phyloP scores from a whole-genome alignment of 2,888 invertebrate species.

The Polia nebulosa region DNA sequence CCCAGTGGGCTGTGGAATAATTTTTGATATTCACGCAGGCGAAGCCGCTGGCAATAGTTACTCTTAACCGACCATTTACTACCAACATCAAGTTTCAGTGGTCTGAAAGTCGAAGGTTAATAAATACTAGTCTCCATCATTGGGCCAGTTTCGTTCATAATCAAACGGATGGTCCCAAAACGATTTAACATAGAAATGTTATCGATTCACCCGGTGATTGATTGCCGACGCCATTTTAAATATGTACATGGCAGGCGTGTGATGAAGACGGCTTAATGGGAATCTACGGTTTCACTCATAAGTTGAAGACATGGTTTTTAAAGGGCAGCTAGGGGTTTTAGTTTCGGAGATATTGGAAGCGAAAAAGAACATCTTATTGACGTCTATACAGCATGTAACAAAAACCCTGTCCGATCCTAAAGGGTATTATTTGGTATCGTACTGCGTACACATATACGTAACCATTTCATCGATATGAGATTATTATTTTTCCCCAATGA shows the following conservation, averaged over 20 bases:
- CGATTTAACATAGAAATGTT: slow-evolving; percentile 58
- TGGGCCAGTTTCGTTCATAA: slow-evolving; percentile 37
- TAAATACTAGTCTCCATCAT: slow-evolving; percentile 35
- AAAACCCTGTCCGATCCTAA: too few species aligned
- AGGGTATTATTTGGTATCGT: too few species aligned
- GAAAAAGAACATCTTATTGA: background rate
- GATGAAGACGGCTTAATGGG: background rate
- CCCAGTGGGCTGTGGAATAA: too few species aligned
- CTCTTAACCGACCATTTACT: background rate
- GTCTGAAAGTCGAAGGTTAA: slow-evolving; percentile 7
- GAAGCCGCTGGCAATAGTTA: too few species aligned
- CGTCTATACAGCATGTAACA: too few species aligned
- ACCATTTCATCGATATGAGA: too few species aligned
- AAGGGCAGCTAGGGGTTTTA: too few species aligned
- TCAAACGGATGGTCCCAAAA: slow-evolving; percentile 46
- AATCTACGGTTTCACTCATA: too few species aligned
- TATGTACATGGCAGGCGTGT: slow-evolving; percentile 37
- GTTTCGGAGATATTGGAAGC: background rate
- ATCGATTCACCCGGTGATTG: slow-evolving; percentile 57
- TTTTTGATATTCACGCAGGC: too few species aligned
- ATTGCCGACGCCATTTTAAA: slow-evolving; percentile 48
- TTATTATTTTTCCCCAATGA: too few species aligned
- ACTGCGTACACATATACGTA: too few species aligned
- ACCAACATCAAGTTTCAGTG: slow-evolving; percentile 14
- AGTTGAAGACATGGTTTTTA: too few species aligned